Evolutionary conservation across 2,797 vertebrate species (phyloP).

Genomic region (Syngnathus rostellatus): DNA sequence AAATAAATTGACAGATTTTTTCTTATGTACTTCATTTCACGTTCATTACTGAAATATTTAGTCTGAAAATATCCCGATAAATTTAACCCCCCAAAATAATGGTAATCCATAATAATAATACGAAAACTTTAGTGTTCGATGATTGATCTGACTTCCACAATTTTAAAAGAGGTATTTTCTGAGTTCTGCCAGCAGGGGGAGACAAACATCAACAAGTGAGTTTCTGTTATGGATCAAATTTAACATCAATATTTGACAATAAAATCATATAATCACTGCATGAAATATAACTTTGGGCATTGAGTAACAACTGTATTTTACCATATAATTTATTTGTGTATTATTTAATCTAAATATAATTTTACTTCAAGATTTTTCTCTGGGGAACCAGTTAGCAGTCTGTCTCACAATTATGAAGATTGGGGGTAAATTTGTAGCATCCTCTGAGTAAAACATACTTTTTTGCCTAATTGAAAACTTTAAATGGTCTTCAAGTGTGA

Average conservation of each 20-base stretch:
- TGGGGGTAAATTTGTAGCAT: neutral
- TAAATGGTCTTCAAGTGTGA: neutral
- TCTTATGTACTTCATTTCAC: no score
- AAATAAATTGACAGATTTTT: no score
- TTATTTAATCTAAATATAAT: neutral
- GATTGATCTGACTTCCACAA: neutral
- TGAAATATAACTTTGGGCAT: neutral
- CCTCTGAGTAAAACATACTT: neutral
- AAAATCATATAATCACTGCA: neutral
- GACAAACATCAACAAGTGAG: slow-evolving; percentile 40
- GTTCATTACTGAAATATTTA: no score
- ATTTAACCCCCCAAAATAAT: no score
- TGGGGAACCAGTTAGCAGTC: neutral
- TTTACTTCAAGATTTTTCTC: neutral
- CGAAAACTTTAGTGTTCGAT: neutral
- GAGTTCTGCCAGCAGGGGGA: slow-evolving; percentile 32
- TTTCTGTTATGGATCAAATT: neutral
- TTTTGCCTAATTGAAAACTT: neutral
- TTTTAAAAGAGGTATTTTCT: neutral
- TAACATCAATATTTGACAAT: neutral
- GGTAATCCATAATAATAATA: neutral
- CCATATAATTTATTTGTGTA: neutral
- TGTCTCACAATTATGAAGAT: neutral
- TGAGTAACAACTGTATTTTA: neutral
- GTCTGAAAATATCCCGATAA: no score